A percentile compares a stretch with the other conserved stretches of the same genome.
Conservation (phyloP, 2,888 invertebrate species). For the Amphiduros pacificus region DNA sequence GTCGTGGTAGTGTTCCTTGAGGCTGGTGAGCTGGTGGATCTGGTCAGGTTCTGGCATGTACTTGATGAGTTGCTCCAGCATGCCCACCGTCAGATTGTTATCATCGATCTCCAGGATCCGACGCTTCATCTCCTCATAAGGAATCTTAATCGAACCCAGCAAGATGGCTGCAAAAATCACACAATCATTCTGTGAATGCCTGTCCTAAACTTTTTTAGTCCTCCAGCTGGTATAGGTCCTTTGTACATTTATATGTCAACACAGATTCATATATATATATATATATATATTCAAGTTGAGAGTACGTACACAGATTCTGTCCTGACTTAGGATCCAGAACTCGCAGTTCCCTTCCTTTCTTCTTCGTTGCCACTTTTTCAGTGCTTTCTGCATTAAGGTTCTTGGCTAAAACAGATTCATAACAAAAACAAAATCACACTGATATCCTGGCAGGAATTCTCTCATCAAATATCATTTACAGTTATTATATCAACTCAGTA, state of each 20-base stretch:
- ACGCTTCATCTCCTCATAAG: constrained; percentile 65
- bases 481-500: too few relatives aligned
- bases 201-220: too few relatives aligned
- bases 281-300: not conserved
- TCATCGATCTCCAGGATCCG: constrained; percentile 87
- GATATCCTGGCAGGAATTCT: too few relatives aligned
- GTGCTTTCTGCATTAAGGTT: constrained; percentile 1
- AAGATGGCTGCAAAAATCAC: constrained; percentile 58
- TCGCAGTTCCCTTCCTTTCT: constrained; percentile 84
- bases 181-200: too few relatives aligned
- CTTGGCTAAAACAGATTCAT: constrained; percentile 20
- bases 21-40: constrained; percentile 78
- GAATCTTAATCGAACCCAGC: constrained; percentile 63
- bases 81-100: constrained; percentile 78
- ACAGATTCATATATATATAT: too few relatives aligned
- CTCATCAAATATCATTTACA: too few relatives aligned
- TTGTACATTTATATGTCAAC: too few relatives aligned
- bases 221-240: too few relatives aligned
- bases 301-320: constrained; percentile 76
- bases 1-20: constrained; percentile 77
- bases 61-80: constrained; percentile 86
- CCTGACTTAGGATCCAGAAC: constrained; percentile 91
- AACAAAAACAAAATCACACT: too few relatives aligned
- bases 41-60: constrained; percentile 88
- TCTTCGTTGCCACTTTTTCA: constrained; percentile 51